A percentile compares a stretch with the other conserved stretches of the same genome.
phyloP scores from a whole-genome alignment of 2,888 invertebrate species.

The Apamea anceps region DNA sequence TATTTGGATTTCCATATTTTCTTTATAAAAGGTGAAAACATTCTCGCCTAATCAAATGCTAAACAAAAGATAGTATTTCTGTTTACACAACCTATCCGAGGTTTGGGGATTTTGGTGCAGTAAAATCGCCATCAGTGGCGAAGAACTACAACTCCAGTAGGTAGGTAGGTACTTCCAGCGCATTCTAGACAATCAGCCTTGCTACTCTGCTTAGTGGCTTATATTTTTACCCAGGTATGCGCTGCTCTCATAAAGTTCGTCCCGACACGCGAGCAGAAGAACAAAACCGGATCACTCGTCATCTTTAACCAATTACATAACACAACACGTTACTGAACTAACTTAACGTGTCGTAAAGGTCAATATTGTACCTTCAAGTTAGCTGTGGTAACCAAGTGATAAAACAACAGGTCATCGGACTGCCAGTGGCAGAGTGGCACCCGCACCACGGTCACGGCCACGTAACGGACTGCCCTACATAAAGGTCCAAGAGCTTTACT shows the following conservation, averaged over 20 bases:
- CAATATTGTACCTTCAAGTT: slow-evolving; percentile 45
- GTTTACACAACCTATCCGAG: background rate
- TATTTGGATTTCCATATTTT: background rate
- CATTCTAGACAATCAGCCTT: too few species aligned
- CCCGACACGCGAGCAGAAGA: background rate
- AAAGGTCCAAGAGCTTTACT: slow-evolving; percentile 76
- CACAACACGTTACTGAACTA: slow-evolving; percentile 34
- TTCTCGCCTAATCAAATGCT: background rate
- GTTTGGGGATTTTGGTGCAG: background rate
- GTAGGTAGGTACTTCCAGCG: background rate
- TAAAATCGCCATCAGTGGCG: background rate
- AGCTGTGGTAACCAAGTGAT: slow-evolving; percentile 67
- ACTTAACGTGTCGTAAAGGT: slow-evolving; percentile 55
- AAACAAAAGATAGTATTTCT: background rate
- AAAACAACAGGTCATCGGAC: slow-evolving; percentile 75
- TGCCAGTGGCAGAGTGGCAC: slow-evolving; percentile 50
- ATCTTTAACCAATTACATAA: slow-evolving; percentile 37
- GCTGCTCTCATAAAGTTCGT: background rate
- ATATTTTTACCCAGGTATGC: background rate
- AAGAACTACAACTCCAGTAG: background rate
- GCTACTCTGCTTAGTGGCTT: too few species aligned
- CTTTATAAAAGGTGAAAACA: background rate
- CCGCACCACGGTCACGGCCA: slow-evolving; percentile 84
- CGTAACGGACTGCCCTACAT: slow-evolving; percentile 86
- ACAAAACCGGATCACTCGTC: slow-evolving; percentile 23